phyloP scores from a whole-genome alignment of 2,888 invertebrate species.

The Archips crataeganus region DNA sequence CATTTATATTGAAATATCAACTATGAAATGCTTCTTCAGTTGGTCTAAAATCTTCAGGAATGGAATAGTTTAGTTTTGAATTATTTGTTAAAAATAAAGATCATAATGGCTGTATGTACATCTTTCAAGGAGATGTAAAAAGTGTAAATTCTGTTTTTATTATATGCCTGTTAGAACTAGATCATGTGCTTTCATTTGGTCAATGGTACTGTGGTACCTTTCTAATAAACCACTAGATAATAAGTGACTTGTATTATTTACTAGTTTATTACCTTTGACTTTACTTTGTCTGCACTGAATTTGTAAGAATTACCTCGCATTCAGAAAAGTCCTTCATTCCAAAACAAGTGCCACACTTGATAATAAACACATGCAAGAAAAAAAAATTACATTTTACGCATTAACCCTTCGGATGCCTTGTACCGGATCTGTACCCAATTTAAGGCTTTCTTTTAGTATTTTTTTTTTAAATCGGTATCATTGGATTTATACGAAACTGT shows the following conservation, averaged over 20 bases:
- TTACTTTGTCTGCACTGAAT: no score
- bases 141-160: slow-evolving; percentile 79
- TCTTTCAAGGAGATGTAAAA: slow-evolving; percentile 67
- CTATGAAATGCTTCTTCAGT: slow-evolving; percentile 53
- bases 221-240: slow-evolving; percentile 32
- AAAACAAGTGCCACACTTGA: no score
- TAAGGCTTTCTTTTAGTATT: no score
- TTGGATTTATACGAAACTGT: no score
- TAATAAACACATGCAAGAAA: no score
- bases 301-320: no score
- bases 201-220: slow-evolving; percentile 43
- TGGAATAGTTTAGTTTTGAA: slow-evolving; percentile 66
- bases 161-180: slow-evolving; percentile 81
- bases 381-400: no score
- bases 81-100: slow-evolving; percentile 65
- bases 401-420: no score
- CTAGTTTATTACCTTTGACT: neutral
- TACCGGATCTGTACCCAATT: no score
- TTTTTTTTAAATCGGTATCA: no score
- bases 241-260: slow-evolving; percentile 28
- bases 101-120: slow-evolving; percentile 57
- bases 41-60: slow-evolving; percentile 61
- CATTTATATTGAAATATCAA: slow-evolving; percentile 44
- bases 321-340: no score
- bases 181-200: slow-evolving; percentile 74